A percentile compares a stretch with the other conserved stretches of the same genome.
Conservation (phyloP, 2,797 vertebrate genomes). For the Sus cebifrons region DNA sequence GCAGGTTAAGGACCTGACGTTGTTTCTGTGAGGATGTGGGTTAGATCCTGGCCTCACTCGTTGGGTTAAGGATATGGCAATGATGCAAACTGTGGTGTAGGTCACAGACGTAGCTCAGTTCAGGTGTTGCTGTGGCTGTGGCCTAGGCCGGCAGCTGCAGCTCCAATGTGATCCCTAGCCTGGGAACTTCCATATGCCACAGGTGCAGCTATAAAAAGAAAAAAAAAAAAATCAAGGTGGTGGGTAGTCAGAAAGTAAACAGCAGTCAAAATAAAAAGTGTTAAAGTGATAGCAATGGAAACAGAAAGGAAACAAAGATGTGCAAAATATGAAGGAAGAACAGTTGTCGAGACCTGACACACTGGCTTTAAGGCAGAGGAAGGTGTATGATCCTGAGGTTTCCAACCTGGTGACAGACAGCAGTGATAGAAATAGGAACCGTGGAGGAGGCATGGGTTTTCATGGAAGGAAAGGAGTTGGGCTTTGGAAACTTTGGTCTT, state of each 20-base stretch:
- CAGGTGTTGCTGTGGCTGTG: too few species aligned
- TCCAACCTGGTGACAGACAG: neutral
- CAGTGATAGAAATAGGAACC: neutral
- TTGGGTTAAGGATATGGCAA: too few species aligned
- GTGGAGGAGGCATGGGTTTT: neutral
- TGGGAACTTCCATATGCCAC: too few species aligned
- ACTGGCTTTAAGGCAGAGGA: constrained; percentile 7
- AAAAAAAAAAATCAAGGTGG: too few species aligned
- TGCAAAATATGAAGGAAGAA: neutral
- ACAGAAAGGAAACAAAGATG: constrained; percentile 12
- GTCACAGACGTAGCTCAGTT: too few species aligned
- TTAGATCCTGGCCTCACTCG: too few species aligned
- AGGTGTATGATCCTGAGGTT: neutral
- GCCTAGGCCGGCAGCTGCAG: too few species aligned
- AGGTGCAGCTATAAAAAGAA: too few species aligned
- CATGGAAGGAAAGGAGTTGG: neutral
- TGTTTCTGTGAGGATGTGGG: too few species aligned
- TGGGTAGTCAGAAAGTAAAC: neutral
- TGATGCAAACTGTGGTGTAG: too few species aligned
- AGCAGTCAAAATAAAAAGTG: neutral
- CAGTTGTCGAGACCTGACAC: neutral
- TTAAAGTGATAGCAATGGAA: neutral
- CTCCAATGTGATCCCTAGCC: too few species aligned
- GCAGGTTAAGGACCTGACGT: too few species aligned
- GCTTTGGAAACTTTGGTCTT: neutral